Evolutionary conservation across 2,113 vertebrate genomes (phyloP).

Genomic region (Leptodactylus fuscus): DNA sequence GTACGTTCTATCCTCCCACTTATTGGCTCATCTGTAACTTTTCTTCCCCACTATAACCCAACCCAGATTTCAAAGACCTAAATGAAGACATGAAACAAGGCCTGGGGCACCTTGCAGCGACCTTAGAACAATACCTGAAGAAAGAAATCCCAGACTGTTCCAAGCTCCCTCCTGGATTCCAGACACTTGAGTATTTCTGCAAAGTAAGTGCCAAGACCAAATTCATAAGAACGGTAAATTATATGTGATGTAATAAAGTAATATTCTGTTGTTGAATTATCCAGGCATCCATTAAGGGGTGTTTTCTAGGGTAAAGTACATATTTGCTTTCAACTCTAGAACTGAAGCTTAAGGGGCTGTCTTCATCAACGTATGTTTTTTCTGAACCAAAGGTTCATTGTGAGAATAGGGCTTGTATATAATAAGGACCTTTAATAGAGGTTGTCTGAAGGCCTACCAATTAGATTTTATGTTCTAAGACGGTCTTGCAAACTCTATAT

Average conservation of each 20-base stretch:
- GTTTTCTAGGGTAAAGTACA: slow-evolving; percentile 41
- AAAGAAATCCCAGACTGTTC: slow-evolving; percentile 76
- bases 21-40: neutral
- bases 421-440: neutral
- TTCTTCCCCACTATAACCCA: neutral
- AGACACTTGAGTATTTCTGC: slow-evolving; percentile 86
- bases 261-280: slow-evolving; percentile 1
- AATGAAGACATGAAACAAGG: slow-evolving; percentile 88
- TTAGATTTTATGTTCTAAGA: too few relatives aligned
- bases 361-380: neutral
- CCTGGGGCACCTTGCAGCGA: slow-evolving; percentile 81
- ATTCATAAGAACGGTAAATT: slow-evolving; percentile 59
- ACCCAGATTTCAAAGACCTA: slow-evolving; percentile 80
- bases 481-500: neutral
- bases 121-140: slow-evolving; percentile 84
- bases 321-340: slow-evolving; percentile 11
- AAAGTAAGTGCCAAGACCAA: slow-evolving; percentile 81
- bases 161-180: slow-evolving; percentile 77
- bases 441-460: neutral
- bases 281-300: slow-evolving; percentile 23
- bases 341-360: neutral
- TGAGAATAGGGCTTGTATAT: neutral
- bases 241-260: slow-evolving; percentile 57
- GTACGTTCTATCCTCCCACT: slow-evolving; percentile 24
- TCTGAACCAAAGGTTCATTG: neutral